phyloP scores from a whole-genome alignment of 2,797 vertebrate species.

The Hydrocynus forskahlii region DNA sequence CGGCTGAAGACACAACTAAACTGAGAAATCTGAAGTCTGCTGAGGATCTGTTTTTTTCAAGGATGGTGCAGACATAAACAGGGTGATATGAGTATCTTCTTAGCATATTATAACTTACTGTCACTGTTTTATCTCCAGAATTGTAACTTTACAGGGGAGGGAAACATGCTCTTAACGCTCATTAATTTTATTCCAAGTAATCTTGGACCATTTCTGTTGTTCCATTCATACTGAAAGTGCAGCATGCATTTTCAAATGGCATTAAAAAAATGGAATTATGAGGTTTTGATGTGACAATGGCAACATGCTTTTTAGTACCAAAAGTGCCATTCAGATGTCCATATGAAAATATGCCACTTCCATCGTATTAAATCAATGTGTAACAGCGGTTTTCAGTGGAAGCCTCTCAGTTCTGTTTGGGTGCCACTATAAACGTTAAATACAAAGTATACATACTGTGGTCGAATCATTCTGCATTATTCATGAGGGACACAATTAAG shows the following conservation, averaged over 20 bases:
- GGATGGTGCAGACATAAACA: not conserved
- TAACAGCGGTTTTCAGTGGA: not conserved
- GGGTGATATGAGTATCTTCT: not conserved
- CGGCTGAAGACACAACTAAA: not conserved
- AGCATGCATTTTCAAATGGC: not conserved
- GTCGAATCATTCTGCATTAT: not conserved
- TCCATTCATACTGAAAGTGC: not conserved
- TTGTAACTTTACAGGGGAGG: not conserved
- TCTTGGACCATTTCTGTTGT: not conserved
- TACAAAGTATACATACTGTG: not conserved
- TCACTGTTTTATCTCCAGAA: not conserved
- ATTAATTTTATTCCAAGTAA: not conserved
- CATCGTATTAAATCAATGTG: not conserved
- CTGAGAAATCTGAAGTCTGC: not conserved
- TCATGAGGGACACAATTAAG: slow-evolving; percentile 14
- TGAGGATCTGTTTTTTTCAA: not conserved
- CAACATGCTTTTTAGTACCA: no score
- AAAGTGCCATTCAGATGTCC: not conserved
- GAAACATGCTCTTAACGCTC: not conserved
- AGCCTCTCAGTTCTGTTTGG: not conserved
- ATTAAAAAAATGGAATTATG: not conserved
- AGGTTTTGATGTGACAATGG: no score
- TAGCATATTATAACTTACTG: not conserved
- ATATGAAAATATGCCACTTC: not conserved
- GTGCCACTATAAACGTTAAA: not conserved